Conservation (phyloP, 2,888 invertebrate genomes). For the Parnassius smintheus region DNA sequence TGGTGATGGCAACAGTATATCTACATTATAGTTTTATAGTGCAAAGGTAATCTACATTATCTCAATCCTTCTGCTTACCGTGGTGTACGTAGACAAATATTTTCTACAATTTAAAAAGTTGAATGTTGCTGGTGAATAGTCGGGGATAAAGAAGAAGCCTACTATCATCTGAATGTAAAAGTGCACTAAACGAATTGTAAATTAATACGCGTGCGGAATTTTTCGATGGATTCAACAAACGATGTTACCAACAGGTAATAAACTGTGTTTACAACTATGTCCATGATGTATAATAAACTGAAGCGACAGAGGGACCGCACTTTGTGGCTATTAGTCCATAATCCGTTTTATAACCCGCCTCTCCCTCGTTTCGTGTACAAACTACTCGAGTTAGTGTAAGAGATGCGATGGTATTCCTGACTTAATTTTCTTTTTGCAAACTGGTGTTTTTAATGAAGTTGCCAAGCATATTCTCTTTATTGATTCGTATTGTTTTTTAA, state of each 20-base stretch:
- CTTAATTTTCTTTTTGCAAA: neutral
- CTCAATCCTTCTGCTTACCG: too few species aligned
- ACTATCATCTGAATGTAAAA: too few species aligned
- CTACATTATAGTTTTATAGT: too few species aligned
- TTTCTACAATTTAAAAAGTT: too few species aligned
- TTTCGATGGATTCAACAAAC: neutral
- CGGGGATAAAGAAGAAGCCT: too few species aligned
- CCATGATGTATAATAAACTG: neutral
- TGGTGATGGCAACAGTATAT: too few species aligned
- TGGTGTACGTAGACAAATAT: too few species aligned
- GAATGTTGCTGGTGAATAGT: too few species aligned
- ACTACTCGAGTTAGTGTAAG: neutral
- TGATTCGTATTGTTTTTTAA: too few species aligned
- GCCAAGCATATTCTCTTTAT: too few species aligned
- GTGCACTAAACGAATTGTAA: neutral
- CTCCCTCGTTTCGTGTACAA: neutral
- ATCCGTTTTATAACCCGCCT: slow-evolving; percentile 14
- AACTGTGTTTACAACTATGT: neutral
- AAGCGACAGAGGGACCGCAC: slow-evolving; percentile 5
- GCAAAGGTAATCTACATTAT: too few species aligned
- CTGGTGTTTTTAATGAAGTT: neutral
- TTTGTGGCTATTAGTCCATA: slow-evolving; percentile 20
- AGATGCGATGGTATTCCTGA: neutral
- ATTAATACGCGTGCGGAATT: neutral
- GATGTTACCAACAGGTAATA: too few species aligned